Base-by-base conservation (phyloP, 2,888 invertebrate genomes). In the Lasioglossum leucozonium region DNA sequence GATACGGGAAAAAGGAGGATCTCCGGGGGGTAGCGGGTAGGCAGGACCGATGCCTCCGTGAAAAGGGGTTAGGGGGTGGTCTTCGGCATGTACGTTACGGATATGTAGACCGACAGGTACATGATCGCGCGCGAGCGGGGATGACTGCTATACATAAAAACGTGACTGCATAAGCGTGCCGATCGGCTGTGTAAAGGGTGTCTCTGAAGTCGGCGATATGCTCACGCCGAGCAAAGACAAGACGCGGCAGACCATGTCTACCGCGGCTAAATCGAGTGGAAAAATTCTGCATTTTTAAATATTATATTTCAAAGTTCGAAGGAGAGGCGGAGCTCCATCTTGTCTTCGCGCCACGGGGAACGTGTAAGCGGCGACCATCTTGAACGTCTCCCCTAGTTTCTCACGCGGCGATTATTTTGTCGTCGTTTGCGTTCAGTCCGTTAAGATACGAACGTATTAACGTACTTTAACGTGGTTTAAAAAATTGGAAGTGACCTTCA, bases 41-140 rank as follows among this genome's bases (percentile, higher is more conserved):
- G 72, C 79, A 82, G 75, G 84, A 81, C 87, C 77, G 89, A 87
- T 86, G 85, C 77, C 79, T 80, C 55, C 71, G 82, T 82, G 82
- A 67, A 77, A 85, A 85, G 79, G 77, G 82, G 72, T 62, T 62
- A 62, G 62, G 47, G 82, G 80, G 34, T 86, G 89, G 89, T 86
- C 89, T 86, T 89, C 84, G 86, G 84, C 84, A 82, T 81, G 74
- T 88, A 87, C 75, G 76, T 77, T n/a, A 81, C 79, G 88, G 85
- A 86, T 87, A 82, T 74, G 87, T 87, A 89, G 77, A 88, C 87
- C 84, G 80, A 81, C 89, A 89, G 89, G 87, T 87, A 89, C 86
- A 86, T 81, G 86, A 85, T 81, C 80, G 62, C 51, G 22, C 62
- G 30, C 44, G 18, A 34, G 65, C 69, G 67, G 26, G 58, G 18